Base-by-base conservation (phyloP, 2,113 vertebrate genomes). In the Coracopsis vasa region DNA sequence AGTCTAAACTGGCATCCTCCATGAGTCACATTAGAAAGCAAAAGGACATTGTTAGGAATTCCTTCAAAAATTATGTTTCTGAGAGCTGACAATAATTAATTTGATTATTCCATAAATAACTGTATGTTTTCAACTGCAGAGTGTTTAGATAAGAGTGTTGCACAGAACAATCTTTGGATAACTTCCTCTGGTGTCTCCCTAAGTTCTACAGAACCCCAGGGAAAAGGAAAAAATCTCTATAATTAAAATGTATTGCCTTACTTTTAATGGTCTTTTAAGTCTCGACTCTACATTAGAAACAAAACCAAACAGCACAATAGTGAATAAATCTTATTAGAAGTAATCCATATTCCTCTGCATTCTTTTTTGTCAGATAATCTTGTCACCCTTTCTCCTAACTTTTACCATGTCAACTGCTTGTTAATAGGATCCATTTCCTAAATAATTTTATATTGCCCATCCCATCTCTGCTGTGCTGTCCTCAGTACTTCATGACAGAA, bases 391-490 rank as follows among this genome's bases (percentile, higher is more conserved):
- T 88, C 80, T 90, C 24, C 67, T 83, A 42, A 51, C 83, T 93
- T 94, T 90, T 74, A 79, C 62, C 23, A 48, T 54, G 48, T 56
- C 86, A 92, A 81, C 58, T 29, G 41, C 92, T 95, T 88, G 33
- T 62, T 94, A 94, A 88, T 71, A 90, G 39, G 64, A 93, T 97
- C 70, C 41, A 79, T 80, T 77, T 96, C 67, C 74, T 97, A 93
- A 97, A 95, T 86, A 92, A 51, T 70, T 79, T 81, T 91, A 18
- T 90, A 45, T 78, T 65, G 39, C 37, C 56, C 7, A 4, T 88
- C 71, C 83, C 77, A 80, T 86, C 90, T 92, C 67, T 93, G 81
- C 80, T 81, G 12, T 81, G 67, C 78, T 88, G 60, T 88, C 60
- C 74, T 93, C 60, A 67, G 67, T 79, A 47, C 54, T 95, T 87